Evolutionary conservation across 2,113 vertebrate species (phyloP).

Genomic region (Sphaerodactylus townsendi): DNA sequence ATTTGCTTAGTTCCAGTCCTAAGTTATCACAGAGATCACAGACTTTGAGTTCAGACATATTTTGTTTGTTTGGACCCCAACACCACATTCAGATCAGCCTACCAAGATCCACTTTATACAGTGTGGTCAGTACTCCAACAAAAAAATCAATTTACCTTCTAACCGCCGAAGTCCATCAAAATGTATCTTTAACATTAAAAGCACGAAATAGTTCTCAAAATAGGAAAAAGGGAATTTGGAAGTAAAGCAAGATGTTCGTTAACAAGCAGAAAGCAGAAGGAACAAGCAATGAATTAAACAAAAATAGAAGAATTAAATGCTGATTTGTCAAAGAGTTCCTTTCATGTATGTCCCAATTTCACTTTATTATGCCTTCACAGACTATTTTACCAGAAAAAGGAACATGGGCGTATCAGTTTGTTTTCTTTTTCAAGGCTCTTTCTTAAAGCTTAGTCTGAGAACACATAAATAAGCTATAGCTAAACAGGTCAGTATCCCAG

Average conservation of each 20-base stretch:
- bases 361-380: neutral
- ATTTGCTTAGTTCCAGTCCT: neutral
- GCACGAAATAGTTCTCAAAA: neutral
- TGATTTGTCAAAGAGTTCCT: neutral
- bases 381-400: neutral
- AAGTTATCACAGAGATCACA: neutral
- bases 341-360: neutral
- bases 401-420: neutral
- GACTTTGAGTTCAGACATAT: neutral
- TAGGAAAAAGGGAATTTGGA: neutral
- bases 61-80: neutral
- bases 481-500: neutral
- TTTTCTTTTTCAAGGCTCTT: neutral
- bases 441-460: neutral
- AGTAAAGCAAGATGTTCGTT: neutral
- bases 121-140: neutral
- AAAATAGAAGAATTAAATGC: neutral
- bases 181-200: neutral
- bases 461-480: neutral
- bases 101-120: neutral
- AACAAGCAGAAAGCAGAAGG: neutral
- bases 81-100: neutral
- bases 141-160: neutral
- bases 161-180: neutral
- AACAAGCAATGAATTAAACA: neutral